Base-by-base conservation (phyloP, 2,888 invertebrate genomes). In the Aleiodes leptofemur region DNA sequence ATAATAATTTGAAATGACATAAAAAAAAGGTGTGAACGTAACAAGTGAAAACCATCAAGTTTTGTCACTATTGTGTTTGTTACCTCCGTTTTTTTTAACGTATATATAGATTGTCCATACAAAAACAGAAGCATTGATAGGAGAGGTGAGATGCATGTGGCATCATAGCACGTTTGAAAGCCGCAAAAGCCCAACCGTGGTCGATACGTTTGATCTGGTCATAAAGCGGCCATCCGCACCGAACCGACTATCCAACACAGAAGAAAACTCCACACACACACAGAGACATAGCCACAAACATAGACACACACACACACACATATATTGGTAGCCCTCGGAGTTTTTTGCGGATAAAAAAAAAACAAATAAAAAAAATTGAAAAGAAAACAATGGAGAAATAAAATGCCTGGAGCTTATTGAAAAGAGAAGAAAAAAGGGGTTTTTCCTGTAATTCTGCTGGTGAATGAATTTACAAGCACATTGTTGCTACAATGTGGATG, bases 171-270 rank as follows among this genome's bases (percentile, higher is more conserved):
- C 78, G 82, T 82, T 82, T 79, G 79, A 85, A 82, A 84, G 79
- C 86, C 83, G 71, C 84, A 83, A 84, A 83, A 82, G 76, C 53
- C 50, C 72, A 34, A n/a, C 74, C 82, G 84, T 77, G 84, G 85
- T 82, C 84, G 83, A 86, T 86, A 85, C 83, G 85, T 86, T 86
- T 85, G 83, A 84, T 86, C 84, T 80, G 81, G 72, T 72, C 76
- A 76, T 80, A 76, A 78, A 76, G 76, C 73, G 78, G 73, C 77
- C 80, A 77, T 70, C 79, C 79, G 78, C 81, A 70, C 73, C 77
- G 78, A 74, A 79, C 78, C 79, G 73, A 57, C 74, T 43, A 72
- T 56, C 56, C 64, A 55, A 23, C 66, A 31, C 14, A 68, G 2
- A 55, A 55, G 53, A 69, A 69, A 69, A 31, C 0, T 6, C 5